Evolutionary conservation across 2,888 invertebrate genomes (phyloP).

Genomic region (Pollenia amentaria): DNA sequence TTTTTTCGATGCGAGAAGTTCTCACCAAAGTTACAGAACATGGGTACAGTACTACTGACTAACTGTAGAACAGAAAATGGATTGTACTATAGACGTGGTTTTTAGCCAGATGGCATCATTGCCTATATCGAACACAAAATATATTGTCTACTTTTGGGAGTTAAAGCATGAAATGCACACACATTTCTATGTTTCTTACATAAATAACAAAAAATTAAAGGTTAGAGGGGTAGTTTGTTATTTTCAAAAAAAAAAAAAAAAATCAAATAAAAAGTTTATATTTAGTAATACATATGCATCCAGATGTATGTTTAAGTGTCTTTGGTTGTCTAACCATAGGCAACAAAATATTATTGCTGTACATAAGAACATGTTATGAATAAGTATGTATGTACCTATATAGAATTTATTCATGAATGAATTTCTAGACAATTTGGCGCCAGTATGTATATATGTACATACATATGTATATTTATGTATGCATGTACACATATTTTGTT

Average conservation of each 20-base stretch:
- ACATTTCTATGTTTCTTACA: not conserved
- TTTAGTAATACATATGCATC: slow-evolving; percentile 9
- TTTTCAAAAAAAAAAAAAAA: not conserved
- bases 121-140: slow-evolving; percentile 1
- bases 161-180: not conserved
- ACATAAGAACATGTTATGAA: not conserved
- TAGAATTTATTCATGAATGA: slow-evolving; percentile 45
- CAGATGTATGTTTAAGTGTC: slow-evolving; percentile 15
- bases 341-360: slow-evolving; percentile 16
- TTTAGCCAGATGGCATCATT: not conserved
- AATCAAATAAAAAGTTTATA: not conserved
- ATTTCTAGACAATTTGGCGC: slow-evolving; percentile 72
- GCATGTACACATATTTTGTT: too few relatives aligned
- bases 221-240: slow-evolving; percentile 20
- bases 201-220: not conserved
- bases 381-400: not conserved
- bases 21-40: too few relatives aligned
- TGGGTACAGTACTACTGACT: too few relatives aligned
- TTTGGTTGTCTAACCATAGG: slow-evolving; percentile 17
- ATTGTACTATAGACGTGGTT: not conserved
- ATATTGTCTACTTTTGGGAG: slow-evolving; percentile 35
- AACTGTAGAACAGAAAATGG: too few relatives aligned
- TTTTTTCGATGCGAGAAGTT: too few relatives aligned
- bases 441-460: slow-evolving; percentile 1
- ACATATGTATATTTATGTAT: not conserved